Percentiles rank a stretch among this genome's conserved stretches.
phyloP scores from a whole-genome alignment of 1,140 invertebrate genomes.

The Rhyacophila brunnea region DNA sequence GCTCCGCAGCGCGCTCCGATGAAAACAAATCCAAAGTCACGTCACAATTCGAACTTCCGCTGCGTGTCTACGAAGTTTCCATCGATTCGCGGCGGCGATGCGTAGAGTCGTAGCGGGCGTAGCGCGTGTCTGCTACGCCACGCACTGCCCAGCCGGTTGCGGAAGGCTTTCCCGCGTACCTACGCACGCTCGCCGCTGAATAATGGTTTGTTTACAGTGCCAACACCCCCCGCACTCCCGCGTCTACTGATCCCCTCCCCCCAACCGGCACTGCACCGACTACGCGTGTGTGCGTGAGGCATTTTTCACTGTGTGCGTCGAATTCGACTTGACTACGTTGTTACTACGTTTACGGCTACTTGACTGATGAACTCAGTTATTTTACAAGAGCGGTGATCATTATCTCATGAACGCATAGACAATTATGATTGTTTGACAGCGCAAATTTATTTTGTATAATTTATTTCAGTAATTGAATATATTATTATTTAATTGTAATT shows the following conservation, averaged over 20 bases:
- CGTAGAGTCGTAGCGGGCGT: neutral
- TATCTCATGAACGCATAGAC: no score
- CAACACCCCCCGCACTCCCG: no score
- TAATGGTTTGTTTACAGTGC: conserved; percentile 32
- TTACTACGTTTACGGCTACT: no score
- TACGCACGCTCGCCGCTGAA: conserved; percentile 7
- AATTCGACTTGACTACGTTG: no score
- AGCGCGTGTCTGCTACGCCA: conserved; percentile 2
- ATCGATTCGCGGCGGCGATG: conserved; percentile 9
- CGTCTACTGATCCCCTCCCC: neutral
- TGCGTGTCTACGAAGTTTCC: conserved; percentile 8
- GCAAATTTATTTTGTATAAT: no score
- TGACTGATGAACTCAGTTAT: no score
- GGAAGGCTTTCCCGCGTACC: conserved; percentile 12
- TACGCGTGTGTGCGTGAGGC: neutral
- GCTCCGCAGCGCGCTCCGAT: no score
- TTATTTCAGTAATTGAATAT: no score
- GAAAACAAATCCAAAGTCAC: no score
- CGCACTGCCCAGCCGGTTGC: conserved; percentile 19
- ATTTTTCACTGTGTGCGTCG: neutral
- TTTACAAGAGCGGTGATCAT: no score
- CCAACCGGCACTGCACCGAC: neutral
- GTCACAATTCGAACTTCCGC: neutral
- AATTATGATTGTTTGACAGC: no score
- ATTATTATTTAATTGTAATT: no score